Percentiles rank a stretch among this genome's conserved stretches.
Evolutionary conservation across 2,888 invertebrate species (phyloP).

Genomic region (Eretmocerus hayati): DNA sequence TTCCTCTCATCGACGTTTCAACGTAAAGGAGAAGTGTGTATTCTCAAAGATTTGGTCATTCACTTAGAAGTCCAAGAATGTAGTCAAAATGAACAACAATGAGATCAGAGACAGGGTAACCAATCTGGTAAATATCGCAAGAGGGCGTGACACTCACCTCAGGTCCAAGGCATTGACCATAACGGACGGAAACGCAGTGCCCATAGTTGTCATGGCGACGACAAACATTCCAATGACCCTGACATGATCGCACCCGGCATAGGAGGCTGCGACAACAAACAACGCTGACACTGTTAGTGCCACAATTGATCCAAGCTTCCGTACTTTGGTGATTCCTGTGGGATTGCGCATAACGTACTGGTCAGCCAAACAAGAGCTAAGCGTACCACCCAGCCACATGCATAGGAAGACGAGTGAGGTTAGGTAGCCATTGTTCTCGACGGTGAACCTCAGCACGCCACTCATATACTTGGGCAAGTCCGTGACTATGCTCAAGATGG

Average conservation of each 20-base stretch:
- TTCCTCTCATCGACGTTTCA: too few relatives aligned
- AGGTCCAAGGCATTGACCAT: constrained; percentile 50
- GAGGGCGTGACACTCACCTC: too few relatives aligned
- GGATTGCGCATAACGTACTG: constrained; percentile 39
- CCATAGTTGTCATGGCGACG: constrained; percentile 44
- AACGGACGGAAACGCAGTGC: constrained; percentile 47
- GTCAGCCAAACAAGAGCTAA: constrained; percentile 45
- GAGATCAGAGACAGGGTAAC: too few relatives aligned
- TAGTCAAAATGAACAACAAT: too few relatives aligned
- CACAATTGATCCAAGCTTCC: constrained; percentile 48
- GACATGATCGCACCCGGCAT: constrained; percentile 45
- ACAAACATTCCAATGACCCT: constrained; percentile 42
- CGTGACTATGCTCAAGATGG: constrained; percentile 42
- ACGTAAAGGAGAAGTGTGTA: too few relatives aligned
- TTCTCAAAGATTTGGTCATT: too few relatives aligned
- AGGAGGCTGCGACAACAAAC: constrained; percentile 48
- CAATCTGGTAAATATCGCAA: too few relatives aligned
- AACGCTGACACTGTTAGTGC: constrained; percentile 48
- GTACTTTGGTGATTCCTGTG: constrained; percentile 41
- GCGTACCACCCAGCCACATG: constrained; percentile 46
- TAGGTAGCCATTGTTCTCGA: constrained; percentile 46
- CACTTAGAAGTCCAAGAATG: too few relatives aligned
- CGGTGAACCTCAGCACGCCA: constrained; percentile 43
- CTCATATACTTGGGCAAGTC: constrained; percentile 47
- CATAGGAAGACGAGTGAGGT: constrained; percentile 47